Conservation (phyloP, 2,888 invertebrate species). For the Masnerella sp. region DNA sequence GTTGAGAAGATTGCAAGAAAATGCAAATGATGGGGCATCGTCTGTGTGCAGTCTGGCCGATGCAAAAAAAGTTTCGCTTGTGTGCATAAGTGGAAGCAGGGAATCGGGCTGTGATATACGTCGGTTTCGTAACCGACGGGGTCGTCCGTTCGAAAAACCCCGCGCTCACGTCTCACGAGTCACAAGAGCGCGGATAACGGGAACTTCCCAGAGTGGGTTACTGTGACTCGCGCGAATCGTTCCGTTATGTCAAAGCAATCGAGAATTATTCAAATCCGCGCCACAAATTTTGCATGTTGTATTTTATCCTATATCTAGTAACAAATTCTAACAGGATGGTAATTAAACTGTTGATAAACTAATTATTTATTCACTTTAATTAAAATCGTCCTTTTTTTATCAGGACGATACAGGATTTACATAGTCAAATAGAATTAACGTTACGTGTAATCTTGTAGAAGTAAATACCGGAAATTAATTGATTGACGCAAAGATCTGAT, state of each 20-base stretch:
- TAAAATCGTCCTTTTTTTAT: too few relatives aligned
- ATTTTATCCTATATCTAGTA: too few relatives aligned
- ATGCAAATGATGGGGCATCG: conserved; percentile 5
- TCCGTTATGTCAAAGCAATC: conserved; percentile 18
- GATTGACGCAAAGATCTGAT: too few relatives aligned
- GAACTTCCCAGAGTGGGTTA: conserved; percentile 33
- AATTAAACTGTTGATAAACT: too few relatives aligned
- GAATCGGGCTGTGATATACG: conserved; percentile 11
- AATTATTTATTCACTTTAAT: too few relatives aligned
- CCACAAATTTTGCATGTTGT: background rate
- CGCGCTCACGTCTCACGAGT: background rate
- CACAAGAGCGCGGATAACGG: conserved; percentile 28
- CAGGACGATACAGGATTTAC: too few relatives aligned
- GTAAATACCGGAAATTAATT: too few relatives aligned
- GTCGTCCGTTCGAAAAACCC: conserved; percentile 15
- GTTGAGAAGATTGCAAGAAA: background rate
- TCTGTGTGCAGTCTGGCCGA: conserved; percentile 12
- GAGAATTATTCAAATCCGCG: conserved; percentile 23
- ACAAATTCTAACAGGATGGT: too few relatives aligned
- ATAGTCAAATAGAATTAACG: too few relatives aligned
- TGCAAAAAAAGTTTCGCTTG: conserved; percentile 15
- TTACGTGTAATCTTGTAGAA: too few relatives aligned
- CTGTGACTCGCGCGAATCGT: conserved; percentile 33
- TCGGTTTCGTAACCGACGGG: conserved; percentile 21
- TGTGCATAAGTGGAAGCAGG: background rate